Evolutionary conservation across 1,140 invertebrate species (phyloP).

Genomic region (Magallana gigas): DNA sequence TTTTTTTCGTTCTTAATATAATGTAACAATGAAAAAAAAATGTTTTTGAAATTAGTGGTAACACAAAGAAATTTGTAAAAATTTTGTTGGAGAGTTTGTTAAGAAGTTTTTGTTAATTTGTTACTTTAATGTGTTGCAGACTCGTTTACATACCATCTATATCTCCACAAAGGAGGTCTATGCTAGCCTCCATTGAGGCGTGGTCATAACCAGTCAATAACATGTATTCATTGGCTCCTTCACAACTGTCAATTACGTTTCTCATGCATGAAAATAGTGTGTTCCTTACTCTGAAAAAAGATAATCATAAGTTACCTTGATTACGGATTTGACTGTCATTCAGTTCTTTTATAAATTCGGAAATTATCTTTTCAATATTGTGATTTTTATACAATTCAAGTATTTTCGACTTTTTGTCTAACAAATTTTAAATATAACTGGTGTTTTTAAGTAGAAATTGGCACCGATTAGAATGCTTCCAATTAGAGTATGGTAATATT

Average conservation of each 20-base stretch:
- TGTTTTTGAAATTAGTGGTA: too few species aligned
- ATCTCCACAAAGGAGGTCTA: slow-evolving; percentile 53
- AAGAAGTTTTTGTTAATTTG: too few species aligned
- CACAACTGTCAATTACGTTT: slow-evolving; percentile 49
- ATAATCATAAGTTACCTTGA: neutral
- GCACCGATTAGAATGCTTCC: neutral
- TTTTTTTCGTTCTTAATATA: neutral
- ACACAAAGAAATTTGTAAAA: too few species aligned
- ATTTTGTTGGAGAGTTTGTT: too few species aligned
- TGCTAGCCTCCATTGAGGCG: slow-evolving; percentile 55
- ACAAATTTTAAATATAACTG: neutral
- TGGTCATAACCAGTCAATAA: slow-evolving; percentile 56
- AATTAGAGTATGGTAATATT: too few species aligned
- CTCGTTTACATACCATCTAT: slow-evolving; percentile 50
- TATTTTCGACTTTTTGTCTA: neutral
- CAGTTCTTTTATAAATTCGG: too few species aligned
- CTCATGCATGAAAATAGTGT: slow-evolving; percentile 55
- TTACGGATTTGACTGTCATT: too few species aligned
- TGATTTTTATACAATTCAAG: too few species aligned
- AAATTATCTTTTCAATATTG: too few species aligned
- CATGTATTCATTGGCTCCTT: slow-evolving; percentile 49
- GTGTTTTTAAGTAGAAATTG: neutral
- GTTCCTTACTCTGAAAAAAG: slow-evolving; percentile 28
- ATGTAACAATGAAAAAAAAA: neutral
- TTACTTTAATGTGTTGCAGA: neutral